Base-by-base conservation (phyloP, 2,888 invertebrate species). In the Rotaria magnacalcarata region DNA sequence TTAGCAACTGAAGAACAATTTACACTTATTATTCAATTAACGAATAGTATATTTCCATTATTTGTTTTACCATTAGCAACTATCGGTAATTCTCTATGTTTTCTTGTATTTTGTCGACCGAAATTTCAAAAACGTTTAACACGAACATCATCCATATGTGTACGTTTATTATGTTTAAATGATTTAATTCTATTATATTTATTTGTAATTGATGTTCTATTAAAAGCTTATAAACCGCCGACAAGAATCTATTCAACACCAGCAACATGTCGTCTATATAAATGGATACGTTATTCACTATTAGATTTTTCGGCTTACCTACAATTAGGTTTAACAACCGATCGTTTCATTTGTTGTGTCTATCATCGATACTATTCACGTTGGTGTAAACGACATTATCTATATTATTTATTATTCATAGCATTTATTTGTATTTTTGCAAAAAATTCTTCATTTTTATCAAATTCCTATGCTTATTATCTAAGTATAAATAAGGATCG, bases 61-160 rank as follows among this genome's bases (percentile, higher is more conserved):
- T 24, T 80, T 47, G 24, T 80, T n/a, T 47, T 80, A 80, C 80
- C 80, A 80, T 80, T 80, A 80, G 80, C 80, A 80, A 80, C 80
- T 6, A 80, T 80, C n/a, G 80, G 80, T 80, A 80, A 80, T 80
- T 47, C 47, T 4, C 80, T 80, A 47, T 80, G 80, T 80, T 80
- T 80, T n/a, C n/a, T 80, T n/a, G 80, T 80, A 47, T 80, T 80
- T 80, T 80, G 43, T 47, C 80, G 80, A n/a, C 80, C 24, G 0
- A 80, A 80, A 80, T 80, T 80, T 80, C 80, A 80, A 47, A 43
- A 80, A 47, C 80, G 80, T 47, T 47, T 80, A 47, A 80, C 80
- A 24, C 80, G 80, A 14, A 80, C 80, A 80, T 80, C 80, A 24
- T 80, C 80, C 16, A 47, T 47, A 80, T 47, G 43, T 80, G 6